Evolutionary conservation across 2,888 invertebrate species (phyloP), one percentile per base, ranked within the genome.

Genomic region (Eulithis prunata): DNA sequence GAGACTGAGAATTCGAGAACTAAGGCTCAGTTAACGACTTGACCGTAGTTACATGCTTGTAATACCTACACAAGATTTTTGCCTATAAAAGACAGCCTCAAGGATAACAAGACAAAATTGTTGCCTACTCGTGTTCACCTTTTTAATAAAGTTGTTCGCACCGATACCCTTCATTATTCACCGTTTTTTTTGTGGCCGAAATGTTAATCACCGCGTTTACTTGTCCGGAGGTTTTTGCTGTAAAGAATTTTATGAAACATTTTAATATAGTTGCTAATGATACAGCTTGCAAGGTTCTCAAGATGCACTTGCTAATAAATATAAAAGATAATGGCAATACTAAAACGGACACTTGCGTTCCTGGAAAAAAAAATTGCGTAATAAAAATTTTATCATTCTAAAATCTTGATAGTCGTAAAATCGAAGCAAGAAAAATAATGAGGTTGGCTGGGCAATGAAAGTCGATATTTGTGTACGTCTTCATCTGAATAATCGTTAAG

Each of bases 401-500:
- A 80, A 82, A 80, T 85, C 55, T 45, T 46, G 41, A 45, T 28
- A 41, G 53, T 59, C 84, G 79, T 89, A 83, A 89, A 89, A 87
- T 81, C 84, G 84, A 78, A 82, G 82, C 66, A 62, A 75, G 51
- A 68, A 62, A 68, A 67, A 75, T 72, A 60, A 63, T 68, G 62
- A 66, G 64, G 59, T 52, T 70, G 67, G 53, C 46, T 43, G 62
- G 65, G 71, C 71, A 74, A 74, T 80, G 81, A 75, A 81, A 82
- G 83, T 82, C 79, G 81, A 83, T 85, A 83, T 80, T 80, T 84
- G 80, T 82, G 79, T 83, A 85, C 85, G 86, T 89, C 86, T 89
- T 89, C 83, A 87, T 87, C 85, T 75, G 88, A 84, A 89, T 89
- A 88, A 90, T 89, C 91, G 84, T 91, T 91, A 91, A 84, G 82